These are phyloP conservation scores for Falcunculus frontatus DNA, from an alignment of 2,113 vertebrate species.

Conservation along the genomic window DNA sequence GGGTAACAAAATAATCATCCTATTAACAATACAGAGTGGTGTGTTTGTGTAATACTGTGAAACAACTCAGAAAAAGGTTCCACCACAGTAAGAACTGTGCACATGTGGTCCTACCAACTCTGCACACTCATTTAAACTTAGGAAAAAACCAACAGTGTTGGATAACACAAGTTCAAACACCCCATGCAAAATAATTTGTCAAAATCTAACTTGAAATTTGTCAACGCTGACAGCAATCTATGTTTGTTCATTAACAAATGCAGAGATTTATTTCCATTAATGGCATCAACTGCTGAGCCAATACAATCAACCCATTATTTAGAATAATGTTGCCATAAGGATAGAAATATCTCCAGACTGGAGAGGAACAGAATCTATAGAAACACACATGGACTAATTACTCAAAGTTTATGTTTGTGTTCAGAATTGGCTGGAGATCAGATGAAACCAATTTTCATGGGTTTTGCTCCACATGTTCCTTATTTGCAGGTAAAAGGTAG, in stretches of 20 bases:
- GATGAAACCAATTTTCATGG: constrained; percentile 26
- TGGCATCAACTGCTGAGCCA: not conserved
- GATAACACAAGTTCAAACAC: not conserved
- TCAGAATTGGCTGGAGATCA: constrained; percentile 61
- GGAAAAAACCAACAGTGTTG: not conserved
- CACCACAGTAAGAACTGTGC: not conserved
- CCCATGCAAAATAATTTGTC: not conserved
- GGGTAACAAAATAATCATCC: not conserved
- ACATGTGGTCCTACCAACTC: not conserved
- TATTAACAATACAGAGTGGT: not conserved
- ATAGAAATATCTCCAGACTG: constrained; percentile 21
- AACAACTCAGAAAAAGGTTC: not conserved
- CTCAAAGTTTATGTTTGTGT: constrained; percentile 45
- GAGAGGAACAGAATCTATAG: constrained; percentile 11
- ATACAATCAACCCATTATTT: constrained; percentile 6
- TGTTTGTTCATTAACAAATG: not conserved
- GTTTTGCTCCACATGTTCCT: constrained; percentile 45
- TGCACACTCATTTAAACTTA: not conserved
- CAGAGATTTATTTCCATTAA: not conserved
- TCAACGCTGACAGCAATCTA: not conserved
- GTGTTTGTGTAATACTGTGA: not conserved
- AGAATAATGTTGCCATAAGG: constrained; percentile 3
- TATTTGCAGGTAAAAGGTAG: constrained; percentile 43
- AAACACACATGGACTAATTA: constrained; percentile 50
- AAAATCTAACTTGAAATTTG: not conserved